Conservation (phyloP, 2,113 vertebrate genomes). For the Pipa parva region DNA sequence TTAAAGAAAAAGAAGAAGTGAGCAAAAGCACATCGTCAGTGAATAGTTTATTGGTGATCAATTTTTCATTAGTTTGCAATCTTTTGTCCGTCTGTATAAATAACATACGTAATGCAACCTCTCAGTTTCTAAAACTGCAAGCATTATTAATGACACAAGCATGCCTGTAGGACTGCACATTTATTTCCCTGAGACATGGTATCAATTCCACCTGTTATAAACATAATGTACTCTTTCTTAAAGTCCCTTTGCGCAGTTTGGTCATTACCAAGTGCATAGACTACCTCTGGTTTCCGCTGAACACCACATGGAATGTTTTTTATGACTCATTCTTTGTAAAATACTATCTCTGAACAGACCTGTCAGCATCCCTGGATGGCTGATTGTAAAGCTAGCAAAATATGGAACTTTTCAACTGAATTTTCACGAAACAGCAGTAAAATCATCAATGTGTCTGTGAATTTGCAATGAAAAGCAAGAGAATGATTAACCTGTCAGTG, state of each 20-base stretch:
- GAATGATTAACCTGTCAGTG: slow-evolving; percentile 16
- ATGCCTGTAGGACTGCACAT: neutral
- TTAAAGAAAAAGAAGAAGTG: too few relatives aligned
- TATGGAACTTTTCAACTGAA: neutral
- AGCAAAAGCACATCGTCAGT: too few relatives aligned
- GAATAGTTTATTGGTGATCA: neutral
- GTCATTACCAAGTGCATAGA: slow-evolving; percentile 2
- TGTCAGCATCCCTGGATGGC: slow-evolving; percentile 21
- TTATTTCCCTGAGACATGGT: neutral
- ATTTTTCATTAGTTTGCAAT: neutral
- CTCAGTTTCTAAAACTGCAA: neutral
- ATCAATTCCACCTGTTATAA: slow-evolving; percentile 1
- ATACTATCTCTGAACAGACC: slow-evolving; percentile 3
- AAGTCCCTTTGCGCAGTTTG: neutral
- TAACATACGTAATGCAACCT: neutral
- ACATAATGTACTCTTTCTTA: neutral
- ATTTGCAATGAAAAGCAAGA: neutral
- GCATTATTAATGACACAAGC: neutral
- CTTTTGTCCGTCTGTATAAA: neutral
- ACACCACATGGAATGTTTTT: slow-evolving; percentile 12
- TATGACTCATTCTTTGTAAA: neutral
- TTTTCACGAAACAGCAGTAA: neutral
- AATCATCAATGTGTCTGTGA: slow-evolving; percentile 7
- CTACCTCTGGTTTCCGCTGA: neutral
- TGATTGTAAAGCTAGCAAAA: slow-evolving; percentile 14